phyloP scores from a whole-genome alignment of 2,888 invertebrate genomes.

The Sacculina carcini region DNA sequence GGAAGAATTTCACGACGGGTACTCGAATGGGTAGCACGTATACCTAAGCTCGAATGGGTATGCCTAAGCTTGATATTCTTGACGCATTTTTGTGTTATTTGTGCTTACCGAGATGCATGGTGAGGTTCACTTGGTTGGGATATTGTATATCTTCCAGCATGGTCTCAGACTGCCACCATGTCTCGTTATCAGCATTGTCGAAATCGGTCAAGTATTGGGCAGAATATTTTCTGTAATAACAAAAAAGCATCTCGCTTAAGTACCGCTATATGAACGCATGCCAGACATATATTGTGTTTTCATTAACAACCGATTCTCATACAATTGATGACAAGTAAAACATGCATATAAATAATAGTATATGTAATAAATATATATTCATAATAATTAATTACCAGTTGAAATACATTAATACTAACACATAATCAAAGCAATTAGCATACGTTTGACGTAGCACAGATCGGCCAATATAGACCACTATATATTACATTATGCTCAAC shows the following conservation, averaged over 20 bases:
- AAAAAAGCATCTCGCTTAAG: background rate
- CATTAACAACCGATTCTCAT: slow-evolving; percentile 32
- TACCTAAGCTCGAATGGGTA: too few species aligned
- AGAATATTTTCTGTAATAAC: slow-evolving; percentile 26
- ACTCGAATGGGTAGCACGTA: too few species aligned
- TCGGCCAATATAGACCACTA: too few species aligned
- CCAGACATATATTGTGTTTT: slow-evolving; percentile 26
- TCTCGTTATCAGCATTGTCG: slow-evolving; percentile 63
- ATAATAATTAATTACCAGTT: too few species aligned
- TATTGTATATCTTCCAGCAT: slow-evolving; percentile 80
- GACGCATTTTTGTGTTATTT: too few species aligned
- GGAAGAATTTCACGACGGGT: too few species aligned
- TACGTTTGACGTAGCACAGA: too few species aligned
- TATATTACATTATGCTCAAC: too few species aligned
- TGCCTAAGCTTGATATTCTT: too few species aligned
- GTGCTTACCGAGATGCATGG: slow-evolving; percentile 48
- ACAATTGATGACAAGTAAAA: slow-evolving; percentile 40
- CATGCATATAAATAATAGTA: background rate
- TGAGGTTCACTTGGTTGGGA: slow-evolving; percentile 75
- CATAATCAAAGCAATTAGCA: too few species aligned
- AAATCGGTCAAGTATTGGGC: slow-evolving; percentile 62
- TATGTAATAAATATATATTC: too few species aligned
- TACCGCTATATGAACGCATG: background rate
- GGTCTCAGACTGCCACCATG: slow-evolving; percentile 97
- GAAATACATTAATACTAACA: too few species aligned